Conservation (phyloP, 1,140 invertebrate species). For the Diabrotica undecimpunctata region DNA sequence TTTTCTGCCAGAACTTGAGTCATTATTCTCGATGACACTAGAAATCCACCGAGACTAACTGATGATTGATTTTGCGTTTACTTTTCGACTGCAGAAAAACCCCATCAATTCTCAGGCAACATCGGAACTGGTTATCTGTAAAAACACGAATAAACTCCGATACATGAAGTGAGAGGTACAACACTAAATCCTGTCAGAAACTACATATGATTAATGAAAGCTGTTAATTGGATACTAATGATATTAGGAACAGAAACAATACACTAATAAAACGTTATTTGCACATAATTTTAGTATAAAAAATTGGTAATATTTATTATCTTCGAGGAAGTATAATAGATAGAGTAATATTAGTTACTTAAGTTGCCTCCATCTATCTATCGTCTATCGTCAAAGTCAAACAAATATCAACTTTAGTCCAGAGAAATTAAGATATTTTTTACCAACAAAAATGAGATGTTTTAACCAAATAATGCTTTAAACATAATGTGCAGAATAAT, state of each 20-base stretch:
- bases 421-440: too few relatives aligned
- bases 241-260: not conserved
- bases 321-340: too few relatives aligned
- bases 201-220: not conserved
- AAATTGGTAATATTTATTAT: too few relatives aligned
- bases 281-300: too few relatives aligned
- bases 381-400: too few relatives aligned
- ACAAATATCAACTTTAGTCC: too few relatives aligned
- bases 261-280: too few relatives aligned
- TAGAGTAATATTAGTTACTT: too few relatives aligned
- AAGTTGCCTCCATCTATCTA: too few relatives aligned
- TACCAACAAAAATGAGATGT: too few relatives aligned
- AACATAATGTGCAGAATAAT: too few relatives aligned
- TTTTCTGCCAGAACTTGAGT: not conserved
- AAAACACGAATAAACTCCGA: not conserved
- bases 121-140: not conserved
- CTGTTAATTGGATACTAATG: not conserved
- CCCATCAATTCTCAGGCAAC: not conserved
- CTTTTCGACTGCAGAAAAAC: slow-evolving; percentile 2
- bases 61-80: slow-evolving; percentile 2
- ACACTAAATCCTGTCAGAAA: not conserved
- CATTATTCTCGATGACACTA: slow-evolving; percentile 2
- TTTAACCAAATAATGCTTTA: too few relatives aligned
- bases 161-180: not conserved
- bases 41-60: not conserved